phyloP scores from a whole-genome alignment of 2,797 vertebrate genomes.

The Clarias platycephalus region DNA sequence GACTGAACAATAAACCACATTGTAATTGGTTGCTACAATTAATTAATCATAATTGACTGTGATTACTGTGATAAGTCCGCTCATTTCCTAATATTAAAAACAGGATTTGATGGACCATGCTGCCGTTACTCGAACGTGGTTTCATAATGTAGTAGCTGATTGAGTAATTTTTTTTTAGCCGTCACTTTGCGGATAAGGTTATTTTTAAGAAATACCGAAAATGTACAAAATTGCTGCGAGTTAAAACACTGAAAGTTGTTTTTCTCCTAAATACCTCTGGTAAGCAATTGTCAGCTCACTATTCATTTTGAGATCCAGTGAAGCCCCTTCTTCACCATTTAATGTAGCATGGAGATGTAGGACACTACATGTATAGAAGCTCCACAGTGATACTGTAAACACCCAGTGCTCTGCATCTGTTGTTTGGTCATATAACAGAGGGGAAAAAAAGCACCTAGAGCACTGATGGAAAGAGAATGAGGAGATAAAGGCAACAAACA shows the following conservation, averaged over 20 bases:
- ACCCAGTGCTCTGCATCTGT: constrained; percentile 41
- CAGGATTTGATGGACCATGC: background rate
- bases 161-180: background rate
- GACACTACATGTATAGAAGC: background rate
- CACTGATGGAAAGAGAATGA: constrained; percentile 46
- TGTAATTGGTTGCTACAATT: background rate
- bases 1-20: background rate
- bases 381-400: constrained; percentile 29
- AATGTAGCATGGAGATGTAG: background rate
- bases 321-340: background rate
- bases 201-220: background rate
- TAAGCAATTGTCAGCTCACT: background rate
- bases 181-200: background rate
- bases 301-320: background rate
- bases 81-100: background rate
- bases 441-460: constrained; percentile 18
- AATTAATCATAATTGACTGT: background rate
- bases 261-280: background rate
- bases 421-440: constrained; percentile 66
- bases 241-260: background rate
- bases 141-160: background rate
- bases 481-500: constrained; percentile 23
- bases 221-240: background rate
- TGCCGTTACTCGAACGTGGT: background rate
- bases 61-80: background rate